Evolutionary conservation across 2,113 vertebrate species (phyloP).

Genomic region (Phylloscopus trochilus): DNA sequence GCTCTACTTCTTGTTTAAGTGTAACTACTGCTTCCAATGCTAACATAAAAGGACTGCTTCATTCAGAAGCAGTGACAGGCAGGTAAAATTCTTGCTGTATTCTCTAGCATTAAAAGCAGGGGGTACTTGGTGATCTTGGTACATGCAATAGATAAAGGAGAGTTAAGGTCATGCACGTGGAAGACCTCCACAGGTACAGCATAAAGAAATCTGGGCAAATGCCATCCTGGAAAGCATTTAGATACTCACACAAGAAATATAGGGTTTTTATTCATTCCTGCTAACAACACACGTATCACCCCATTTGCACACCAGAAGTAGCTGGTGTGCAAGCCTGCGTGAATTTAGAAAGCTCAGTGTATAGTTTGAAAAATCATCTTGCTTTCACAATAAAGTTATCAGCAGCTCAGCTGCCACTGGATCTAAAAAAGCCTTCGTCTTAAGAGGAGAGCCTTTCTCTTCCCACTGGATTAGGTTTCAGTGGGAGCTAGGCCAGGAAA

Average conservation of each 20-base stretch:
- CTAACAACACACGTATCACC: neutral
- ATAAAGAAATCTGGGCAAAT: neutral
- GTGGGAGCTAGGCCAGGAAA: conserved; percentile 63
- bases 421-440: conserved; percentile 2
- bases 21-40: neutral
- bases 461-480: conserved; percentile 61
- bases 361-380: neutral
- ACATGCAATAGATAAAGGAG: neutral
- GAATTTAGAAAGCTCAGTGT: neutral
- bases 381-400: neutral
- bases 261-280: neutral
- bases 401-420: neutral
- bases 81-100: neutral
- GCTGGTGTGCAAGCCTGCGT: neutral
- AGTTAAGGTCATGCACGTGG: neutral
- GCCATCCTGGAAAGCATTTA: neutral
- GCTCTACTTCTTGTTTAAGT: neutral
- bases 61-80: neutral
- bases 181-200: neutral
- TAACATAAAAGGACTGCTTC: neutral
- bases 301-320: conserved; percentile 10
- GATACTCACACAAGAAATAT: neutral
- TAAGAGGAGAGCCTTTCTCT: conserved; percentile 37
- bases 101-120: neutral
- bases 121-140: neutral